Conservation (phyloP, 2,888 invertebrate species). For the Tenthredo amoena region DNA sequence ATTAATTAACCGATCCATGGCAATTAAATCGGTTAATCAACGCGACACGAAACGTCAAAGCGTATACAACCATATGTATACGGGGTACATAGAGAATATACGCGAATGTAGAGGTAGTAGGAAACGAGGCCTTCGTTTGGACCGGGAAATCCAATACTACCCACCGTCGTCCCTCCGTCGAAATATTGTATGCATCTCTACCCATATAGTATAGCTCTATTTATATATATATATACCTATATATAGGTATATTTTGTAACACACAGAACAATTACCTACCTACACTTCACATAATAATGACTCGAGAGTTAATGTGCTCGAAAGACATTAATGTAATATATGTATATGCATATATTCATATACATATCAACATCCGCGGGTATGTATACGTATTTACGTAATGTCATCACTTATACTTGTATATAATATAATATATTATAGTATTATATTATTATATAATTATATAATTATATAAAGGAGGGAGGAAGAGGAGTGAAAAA, state of each 20-base stretch:
- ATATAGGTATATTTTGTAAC: background rate
- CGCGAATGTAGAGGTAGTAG: background rate
- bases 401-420: background rate
- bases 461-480: background rate
- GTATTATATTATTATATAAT: background rate
- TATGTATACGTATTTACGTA: background rate
- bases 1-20: constrained; percentile 25
- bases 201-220: background rate
- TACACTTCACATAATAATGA: constrained; percentile 4
- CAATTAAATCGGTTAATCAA: constrained; percentile 42
- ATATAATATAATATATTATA: constrained; percentile 7
- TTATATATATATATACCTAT: background rate
- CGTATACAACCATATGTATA: background rate
- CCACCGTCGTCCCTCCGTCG: background rate
- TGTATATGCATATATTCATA: background rate
- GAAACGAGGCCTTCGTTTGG: constrained; percentile 4
- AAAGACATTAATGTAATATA: background rate
- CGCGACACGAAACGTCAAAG: constrained; percentile 34
- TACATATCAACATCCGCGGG: background rate
- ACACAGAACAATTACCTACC: background rate
- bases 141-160: background rate
- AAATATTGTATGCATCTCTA: background rate
- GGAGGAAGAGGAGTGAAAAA: constrained; percentile 36
- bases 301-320: background rate
- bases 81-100: background rate